phyloP scores from a whole-genome alignment of 2,113 vertebrate species.

The Sminthopsis crassicaudata region DNA sequence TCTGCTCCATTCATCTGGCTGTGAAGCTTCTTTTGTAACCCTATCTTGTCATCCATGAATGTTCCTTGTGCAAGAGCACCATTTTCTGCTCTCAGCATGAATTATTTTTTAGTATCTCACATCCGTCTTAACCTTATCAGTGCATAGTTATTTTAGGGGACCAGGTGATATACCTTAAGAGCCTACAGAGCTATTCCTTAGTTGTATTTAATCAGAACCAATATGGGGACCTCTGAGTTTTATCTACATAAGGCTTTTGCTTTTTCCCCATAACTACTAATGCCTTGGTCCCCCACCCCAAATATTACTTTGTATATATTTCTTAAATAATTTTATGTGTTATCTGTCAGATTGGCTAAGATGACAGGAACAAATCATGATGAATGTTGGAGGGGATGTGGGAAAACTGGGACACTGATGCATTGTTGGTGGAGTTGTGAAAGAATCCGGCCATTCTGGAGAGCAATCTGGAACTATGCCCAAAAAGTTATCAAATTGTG shows the following conservation, averaged over 20 bases:
- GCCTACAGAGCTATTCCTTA: background rate
- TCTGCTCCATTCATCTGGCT: background rate
- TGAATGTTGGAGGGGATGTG: no score
- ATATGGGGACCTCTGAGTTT: background rate
- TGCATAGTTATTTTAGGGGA: background rate
- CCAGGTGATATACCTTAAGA: background rate
- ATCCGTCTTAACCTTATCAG: background rate
- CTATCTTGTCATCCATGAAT: background rate
- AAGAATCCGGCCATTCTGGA: no score
- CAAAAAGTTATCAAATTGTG: no score
- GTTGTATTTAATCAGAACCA: background rate
- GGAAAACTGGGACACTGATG: no score
- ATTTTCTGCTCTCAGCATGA: background rate
- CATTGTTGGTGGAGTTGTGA: no score
- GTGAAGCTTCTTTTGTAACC: background rate
- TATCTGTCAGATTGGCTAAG: no score
- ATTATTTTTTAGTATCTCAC: background rate
- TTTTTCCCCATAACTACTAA: background rate
- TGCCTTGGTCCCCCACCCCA: background rate
- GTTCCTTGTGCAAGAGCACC: fast-evolving
- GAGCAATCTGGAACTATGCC: no score
- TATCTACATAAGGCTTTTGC: background rate
- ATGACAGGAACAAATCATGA: no score
- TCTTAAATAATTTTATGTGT: background rate
- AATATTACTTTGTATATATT: background rate